Evolutionary conservation across 2,797 vertebrate species (phyloP), one percentile per base, ranked within the genome.

Genomic region (Bryconaethiops microstoma): DNA sequence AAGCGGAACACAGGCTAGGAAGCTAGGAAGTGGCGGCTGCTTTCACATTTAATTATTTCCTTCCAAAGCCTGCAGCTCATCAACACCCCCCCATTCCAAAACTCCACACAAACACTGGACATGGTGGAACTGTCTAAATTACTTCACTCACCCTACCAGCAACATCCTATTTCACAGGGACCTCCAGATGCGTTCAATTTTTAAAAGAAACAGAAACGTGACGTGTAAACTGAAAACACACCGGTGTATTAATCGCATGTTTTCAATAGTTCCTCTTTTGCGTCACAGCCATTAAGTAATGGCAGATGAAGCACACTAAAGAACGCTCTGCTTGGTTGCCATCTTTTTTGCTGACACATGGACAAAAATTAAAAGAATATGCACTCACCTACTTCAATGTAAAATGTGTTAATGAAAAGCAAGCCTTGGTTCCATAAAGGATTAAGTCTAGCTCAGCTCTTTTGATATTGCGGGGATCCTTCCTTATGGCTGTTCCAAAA

Each of bases 251-350:
- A 89, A 88, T 75, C 67, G 74, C 67, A 88, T 87, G 87, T 92
- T 91, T 90, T 89, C 77, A 86, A 90, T 85, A 87, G 85, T 84
- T 87, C 82, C 75, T 85, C 87, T 89, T 90, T 89, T 92, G 91
- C 92, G 91, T 94, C 92, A 94, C 88, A 84, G 77, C 65, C 87
- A 89, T 92, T 92, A 92, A 93, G 87, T 89, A 90, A 91, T 89
- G 88, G 84, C 93, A 93, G 92, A 91, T 93, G 90, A 92, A 87
- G 82, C 72, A 69, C 79, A 79, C 39, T 57, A 64, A 81, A 78
- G 70, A 74, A 55, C 65, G 60, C 60, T 82, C 73, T 54, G 85
- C 88, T 86, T 88, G 84, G 86, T 85, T 80, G 70, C 83, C 70
- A 67, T 85, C 68, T 87, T 90, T 35, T 86, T 89, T 89, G 83